These are phyloP conservation scores for Opisthocomus hoazin DNA, from an alignment of 2,113 vertebrate species.

Conservation along the genomic window DNA sequence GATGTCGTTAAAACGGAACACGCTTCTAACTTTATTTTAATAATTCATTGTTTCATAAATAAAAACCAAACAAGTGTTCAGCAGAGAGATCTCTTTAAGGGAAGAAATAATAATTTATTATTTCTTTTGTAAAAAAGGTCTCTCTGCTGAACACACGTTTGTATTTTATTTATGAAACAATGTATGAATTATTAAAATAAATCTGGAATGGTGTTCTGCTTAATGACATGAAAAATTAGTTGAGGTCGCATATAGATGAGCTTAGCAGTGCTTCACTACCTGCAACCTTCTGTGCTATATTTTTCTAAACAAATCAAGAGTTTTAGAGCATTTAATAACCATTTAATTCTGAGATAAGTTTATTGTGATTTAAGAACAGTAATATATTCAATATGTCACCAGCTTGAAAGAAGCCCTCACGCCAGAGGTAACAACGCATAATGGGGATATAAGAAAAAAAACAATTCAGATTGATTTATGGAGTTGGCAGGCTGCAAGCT, in stretches of 20 bases:
- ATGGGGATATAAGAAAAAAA: not conserved
- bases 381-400: conserved; percentile 39
- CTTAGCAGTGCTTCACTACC: conserved; percentile 65
- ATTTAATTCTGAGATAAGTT: conserved; percentile 63
- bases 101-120: conserved; percentile 76
- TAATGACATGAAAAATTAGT: conserved; percentile 80
- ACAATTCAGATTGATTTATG: not conserved
- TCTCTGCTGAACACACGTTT: conserved; percentile 69
- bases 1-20: conserved; percentile 70
- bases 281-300: conserved; percentile 44
- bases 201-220: conserved; percentile 66
- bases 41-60: conserved; percentile 80
- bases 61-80: conserved; percentile 77
- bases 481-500: conserved; percentile 1
- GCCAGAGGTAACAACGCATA: not conserved
- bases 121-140: conserved; percentile 73
- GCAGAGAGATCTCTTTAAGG: conserved; percentile 75
- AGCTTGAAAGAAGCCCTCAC: conserved; percentile 25
- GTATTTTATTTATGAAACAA: conserved; percentile 80
- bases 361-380: conserved; percentile 40
- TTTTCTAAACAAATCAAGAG: conserved; percentile 61
- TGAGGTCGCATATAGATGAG: conserved; percentile 68
- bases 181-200: conserved; percentile 78
- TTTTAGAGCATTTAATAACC: conserved; percentile 70
- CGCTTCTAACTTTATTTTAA: conserved; percentile 73